These are phyloP conservation scores for Leucoraja ocellata DNA, from an alignment of 2,797 vertebrate genomes.

Conservation along the genomic window DNA sequence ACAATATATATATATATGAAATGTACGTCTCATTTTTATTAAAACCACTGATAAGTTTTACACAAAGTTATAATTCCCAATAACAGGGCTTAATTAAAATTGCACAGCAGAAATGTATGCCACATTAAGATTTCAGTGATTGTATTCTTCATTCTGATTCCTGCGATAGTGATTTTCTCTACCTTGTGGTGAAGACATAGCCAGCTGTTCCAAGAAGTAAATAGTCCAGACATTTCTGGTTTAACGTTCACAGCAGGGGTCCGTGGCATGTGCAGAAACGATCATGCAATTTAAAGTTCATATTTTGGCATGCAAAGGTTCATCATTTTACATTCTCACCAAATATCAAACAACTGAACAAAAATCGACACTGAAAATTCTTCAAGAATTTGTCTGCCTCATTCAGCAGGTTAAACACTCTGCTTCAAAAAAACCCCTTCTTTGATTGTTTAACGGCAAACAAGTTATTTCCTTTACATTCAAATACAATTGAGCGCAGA, in stretches of 20 bases:
- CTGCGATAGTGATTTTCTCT: constrained; percentile 14
- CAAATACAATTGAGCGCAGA: neutral
- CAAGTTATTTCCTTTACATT: neutral
- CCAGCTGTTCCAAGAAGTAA: neutral
- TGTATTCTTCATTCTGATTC: constrained; percentile 22
- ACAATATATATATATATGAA: neutral
- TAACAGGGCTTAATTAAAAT: neutral
- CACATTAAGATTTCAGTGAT: neutral
- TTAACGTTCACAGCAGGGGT: neutral
- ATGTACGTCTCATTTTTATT: neutral
- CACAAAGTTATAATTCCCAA: neutral
- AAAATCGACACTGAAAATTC: neutral
- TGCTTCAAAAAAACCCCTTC: neutral
- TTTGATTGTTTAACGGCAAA: neutral
- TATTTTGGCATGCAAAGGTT: neutral
- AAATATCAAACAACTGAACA: neutral
- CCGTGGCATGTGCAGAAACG: neutral
- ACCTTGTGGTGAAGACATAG: neutral
- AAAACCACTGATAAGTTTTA: neutral
- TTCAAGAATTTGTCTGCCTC: neutral
- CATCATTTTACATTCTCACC: neutral
- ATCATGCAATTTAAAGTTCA: constrained; percentile 11
- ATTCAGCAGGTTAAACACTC: neutral
- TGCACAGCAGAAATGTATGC: neutral
- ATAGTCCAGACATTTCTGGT: neutral